Evolutionary conservation across 2,113 vertebrate species (phyloP), one percentile per base, ranked within the genome.

Genomic region (Camelus bactrianus): DNA sequence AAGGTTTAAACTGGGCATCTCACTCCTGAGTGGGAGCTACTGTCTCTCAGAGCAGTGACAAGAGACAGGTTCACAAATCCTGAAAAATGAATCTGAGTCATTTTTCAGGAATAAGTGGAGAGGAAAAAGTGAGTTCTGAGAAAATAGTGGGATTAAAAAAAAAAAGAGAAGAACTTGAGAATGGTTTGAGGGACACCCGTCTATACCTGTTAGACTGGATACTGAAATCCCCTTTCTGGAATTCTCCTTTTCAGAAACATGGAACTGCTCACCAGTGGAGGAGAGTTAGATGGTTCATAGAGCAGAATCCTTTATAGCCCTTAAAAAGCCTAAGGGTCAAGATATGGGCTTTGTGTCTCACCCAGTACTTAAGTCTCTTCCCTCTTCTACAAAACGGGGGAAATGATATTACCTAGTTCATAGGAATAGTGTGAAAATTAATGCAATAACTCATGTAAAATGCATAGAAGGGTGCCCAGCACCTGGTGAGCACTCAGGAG

Each of bases 161-260:
- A 2, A 65, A 50, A 87, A 6, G 46, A 56, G 17, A 54, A 35
- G 81, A 81, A 17, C 11, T 60, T 89, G 91, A 89, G 52, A 75
- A 64, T 35, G 15, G 20, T 50, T 67, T 93, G 32, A 77, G 42
- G 32, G 52, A 17, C n/a, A 28, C 69, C 50, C 92, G n/a, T 65
- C 42, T 58, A 17, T 38, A 28, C 69, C 50, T 94, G n/a, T 65
- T 50, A 24, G n/a, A 38, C 38, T 86, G 64, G 52, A 32, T 54
- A 52, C 8, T 42, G 64, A 13, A 86, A 76, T 64, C 11, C 58
- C 22, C 28, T 58, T 56, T 75, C 32, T 82, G 65, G 46, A 95
- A 62, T 28, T 80, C 10, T 52, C 35, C 7, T 95, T 95, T 54
- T n/a, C n/a, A 89, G 84, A 93, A 89, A 79, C 17, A 62, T 60